A percentile compares a stretch with the other conserved stretches of the same genome.
Evolutionary conservation across 2,888 invertebrate genomes (phyloP).

Genomic region (Clostera curtula): DNA sequence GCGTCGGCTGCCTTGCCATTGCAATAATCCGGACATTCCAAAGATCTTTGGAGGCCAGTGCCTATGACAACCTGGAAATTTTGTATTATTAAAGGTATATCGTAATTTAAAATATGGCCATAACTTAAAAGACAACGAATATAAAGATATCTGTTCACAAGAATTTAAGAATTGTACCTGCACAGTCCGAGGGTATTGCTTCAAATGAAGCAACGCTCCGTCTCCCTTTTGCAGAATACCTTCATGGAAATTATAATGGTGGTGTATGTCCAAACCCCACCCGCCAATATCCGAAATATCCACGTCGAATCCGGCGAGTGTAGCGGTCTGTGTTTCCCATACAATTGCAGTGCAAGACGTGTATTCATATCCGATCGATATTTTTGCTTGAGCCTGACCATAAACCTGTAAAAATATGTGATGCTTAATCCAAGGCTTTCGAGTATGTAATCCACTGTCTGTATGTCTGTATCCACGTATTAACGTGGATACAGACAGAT

Average conservation of each 20-base stretch:
- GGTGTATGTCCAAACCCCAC: conserved; percentile 98
- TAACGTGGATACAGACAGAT: too few species aligned
- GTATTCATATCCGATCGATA: conserved; percentile 96
- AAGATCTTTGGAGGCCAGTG: conserved; percentile 88
- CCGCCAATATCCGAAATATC: conserved; percentile 98
- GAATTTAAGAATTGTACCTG: too few species aligned
- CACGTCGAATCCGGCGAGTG: conserved; percentile 95
- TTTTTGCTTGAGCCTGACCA: conserved; percentile 89
- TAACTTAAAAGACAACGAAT: too few species aligned
- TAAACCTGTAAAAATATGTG: conserved; percentile 71
- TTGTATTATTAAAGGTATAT: not conserved
- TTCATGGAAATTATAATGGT: conserved; percentile 98
- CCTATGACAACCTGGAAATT: conserved; percentile 90
- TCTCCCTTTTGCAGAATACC: conserved; percentile 98
- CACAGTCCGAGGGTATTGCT: conserved; percentile 92
- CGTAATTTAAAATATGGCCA: too few species aligned
- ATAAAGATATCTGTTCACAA: too few species aligned
- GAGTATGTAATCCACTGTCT: not conserved
- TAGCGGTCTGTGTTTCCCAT: conserved; percentile 97
- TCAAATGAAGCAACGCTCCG: conserved; percentile 95
- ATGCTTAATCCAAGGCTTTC: conserved; percentile 19
- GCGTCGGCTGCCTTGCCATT: conserved; percentile 91
- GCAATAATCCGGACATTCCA: conserved; percentile 91
- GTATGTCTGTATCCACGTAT: not conserved
- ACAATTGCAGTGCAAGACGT: conserved; percentile 89